A percentile compares a stretch with the other conserved stretches of the same genome.
Evolutionary conservation across 2,797 vertebrate species (phyloP).

Genomic region (Sebastes taczanowskii): DNA sequence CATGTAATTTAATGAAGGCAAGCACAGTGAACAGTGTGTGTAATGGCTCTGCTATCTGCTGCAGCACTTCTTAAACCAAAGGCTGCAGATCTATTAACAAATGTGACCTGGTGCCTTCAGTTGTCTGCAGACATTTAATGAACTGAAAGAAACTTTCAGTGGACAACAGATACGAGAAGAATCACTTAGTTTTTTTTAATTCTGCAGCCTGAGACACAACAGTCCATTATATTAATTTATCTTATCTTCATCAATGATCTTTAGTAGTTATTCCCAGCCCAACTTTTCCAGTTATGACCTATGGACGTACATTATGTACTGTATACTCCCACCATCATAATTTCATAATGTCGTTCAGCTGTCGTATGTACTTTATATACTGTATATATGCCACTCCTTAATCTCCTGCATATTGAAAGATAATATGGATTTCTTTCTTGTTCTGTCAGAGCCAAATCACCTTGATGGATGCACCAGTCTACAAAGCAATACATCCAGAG

Average conservation of each 20-base stretch:
- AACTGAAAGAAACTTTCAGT: neutral
- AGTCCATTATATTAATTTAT: neutral
- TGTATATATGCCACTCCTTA: neutral
- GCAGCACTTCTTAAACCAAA: neutral
- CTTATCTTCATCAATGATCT: neutral
- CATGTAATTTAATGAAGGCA: neutral
- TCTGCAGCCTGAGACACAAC: neutral
- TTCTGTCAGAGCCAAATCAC: slow-evolving; percentile 92
- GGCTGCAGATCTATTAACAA: neutral
- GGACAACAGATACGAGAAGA: neutral
- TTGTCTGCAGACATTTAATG: neutral
- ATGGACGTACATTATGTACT: neutral
- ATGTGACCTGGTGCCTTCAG: neutral
- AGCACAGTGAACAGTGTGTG: neutral
- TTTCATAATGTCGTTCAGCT: neutral
- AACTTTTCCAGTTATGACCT: neutral
- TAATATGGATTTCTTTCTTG: neutral
- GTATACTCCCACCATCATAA: neutral
- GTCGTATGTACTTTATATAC: neutral
- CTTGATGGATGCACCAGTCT: slow-evolving; percentile 95
- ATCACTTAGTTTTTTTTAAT: neutral
- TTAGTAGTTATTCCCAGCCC: neutral
- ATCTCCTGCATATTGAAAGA: neutral
- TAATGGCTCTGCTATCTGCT: neutral
- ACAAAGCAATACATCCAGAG: slow-evolving; percentile 97